These are phyloP conservation scores for Hephaestus fuliginosus DNA, from an alignment of 2,797 vertebrate genomes.

Conservation along the genomic window DNA sequence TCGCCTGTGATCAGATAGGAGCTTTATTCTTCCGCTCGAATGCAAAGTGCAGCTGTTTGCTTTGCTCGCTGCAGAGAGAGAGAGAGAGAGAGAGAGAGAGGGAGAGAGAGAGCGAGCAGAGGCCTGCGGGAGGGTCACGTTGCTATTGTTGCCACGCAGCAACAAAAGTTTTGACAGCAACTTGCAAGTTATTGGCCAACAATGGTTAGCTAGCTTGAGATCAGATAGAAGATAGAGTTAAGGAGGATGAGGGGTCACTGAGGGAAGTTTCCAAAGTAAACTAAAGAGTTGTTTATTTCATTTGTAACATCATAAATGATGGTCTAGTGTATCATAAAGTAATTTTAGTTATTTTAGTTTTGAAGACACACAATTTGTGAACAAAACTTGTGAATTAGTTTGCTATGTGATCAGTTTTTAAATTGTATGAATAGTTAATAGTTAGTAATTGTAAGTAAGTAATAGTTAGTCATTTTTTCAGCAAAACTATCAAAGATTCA, in stretches of 20 bases:
- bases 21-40: slow-evolving; percentile 59
- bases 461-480: background rate
- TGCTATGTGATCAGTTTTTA: too few species aligned
- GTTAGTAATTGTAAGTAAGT: too few species aligned
- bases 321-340: background rate
- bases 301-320: background rate
- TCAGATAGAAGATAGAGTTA: background rate
- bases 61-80: slow-evolving; percentile 34
- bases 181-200: background rate
- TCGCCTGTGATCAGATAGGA: slow-evolving; percentile 52
- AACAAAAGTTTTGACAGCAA: slow-evolving; percentile 35
- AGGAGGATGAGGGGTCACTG: background rate
- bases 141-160: slow-evolving; percentile 20
- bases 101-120: slow-evolving; percentile 5
- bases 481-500: background rate
- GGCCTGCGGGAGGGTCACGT: slow-evolving; percentile 5
- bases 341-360: background rate
- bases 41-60: slow-evolving; percentile 58
- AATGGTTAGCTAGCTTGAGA: background rate
- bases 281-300: background rate
- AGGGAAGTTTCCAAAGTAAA: background rate
- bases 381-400: too few species aligned
- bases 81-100: too few species aligned
- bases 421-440: too few species aligned
- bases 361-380: background rate